Base-by-base conservation (phyloP, 23 tunicate genomes). In the Diplosoma virens region DNA sequence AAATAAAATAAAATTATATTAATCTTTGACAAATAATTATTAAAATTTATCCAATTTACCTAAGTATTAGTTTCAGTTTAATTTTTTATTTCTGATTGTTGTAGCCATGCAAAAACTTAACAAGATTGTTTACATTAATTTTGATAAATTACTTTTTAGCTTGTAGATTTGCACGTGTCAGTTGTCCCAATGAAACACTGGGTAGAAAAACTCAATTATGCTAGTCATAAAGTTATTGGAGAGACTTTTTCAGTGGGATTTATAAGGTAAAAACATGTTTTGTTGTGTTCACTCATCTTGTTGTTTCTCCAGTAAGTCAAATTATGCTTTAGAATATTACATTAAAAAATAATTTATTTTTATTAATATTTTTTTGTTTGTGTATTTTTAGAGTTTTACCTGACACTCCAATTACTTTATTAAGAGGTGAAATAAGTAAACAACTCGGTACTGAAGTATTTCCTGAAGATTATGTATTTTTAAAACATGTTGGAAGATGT, bases 401-500 rank as follows among this genome's bases (percentile, higher is more conserved):
- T 22, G 97, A 84, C 26, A 84, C 81, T 0, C 33, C 69, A 25
- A 47, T 90, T 3, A 47, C 64, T 3, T 54, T 23, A 22, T 33
- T 90, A 26, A 78, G 97, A 26, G 41, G 66, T 14, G 90, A 84
- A 32, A 84, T 90, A 6, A 58, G 28, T 21, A 77, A 61, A 0
- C 97, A 92, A 75, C 75, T 92, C 4, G 97, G 97, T 3, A 33
- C 47, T 14, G 78, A 85, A 9, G 48, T 78, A 30, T 86, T 85
- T 56, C 90, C 87, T 27, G 14, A 68, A 28, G 75, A 86, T 35
- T 92, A 85, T 81, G 92, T 85, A 7, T 92, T 92, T 74, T 60
- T 92, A 20, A 85, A 85, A 60, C 87, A 92, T 53, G 81, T 85
- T 58, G 97, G 91, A 47, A 58, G 86, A 20, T 85, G 97, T 67